Percentiles rank a stretch among this genome's conserved stretches.
Conservation (phyloP, 2,888 invertebrate species). For the Troides helena region DNA sequence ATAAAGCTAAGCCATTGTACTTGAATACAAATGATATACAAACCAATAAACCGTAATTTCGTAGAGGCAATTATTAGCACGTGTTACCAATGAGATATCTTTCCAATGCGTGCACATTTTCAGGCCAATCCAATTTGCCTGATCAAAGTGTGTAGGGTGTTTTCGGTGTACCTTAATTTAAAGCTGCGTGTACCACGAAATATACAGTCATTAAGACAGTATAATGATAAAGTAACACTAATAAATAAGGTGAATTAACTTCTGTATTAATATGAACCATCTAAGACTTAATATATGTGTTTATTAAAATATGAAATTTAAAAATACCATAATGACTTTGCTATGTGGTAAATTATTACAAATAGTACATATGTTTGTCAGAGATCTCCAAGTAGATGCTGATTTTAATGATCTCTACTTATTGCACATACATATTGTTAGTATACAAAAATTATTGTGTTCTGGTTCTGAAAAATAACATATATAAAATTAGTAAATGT, state of each 20-base stretch:
- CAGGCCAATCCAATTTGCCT: constrained; percentile 43
- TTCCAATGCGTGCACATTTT: constrained; percentile 54
- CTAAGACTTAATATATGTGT: too few species aligned
- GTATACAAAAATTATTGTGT: not conserved
- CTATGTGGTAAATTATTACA: not conserved
- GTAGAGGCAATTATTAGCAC: constrained; percentile 50
- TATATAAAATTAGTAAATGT: too few species aligned
- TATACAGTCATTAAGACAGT: not conserved
- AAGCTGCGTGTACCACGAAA: not conserved
- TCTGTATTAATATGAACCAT: too few species aligned
- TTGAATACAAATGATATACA: constrained; percentile 37
- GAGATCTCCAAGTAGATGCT: not conserved
- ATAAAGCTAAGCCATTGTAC: constrained; percentile 3
- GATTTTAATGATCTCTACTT: too few species aligned
- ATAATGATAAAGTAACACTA: too few species aligned
- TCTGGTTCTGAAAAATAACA: not conserved
- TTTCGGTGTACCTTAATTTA: constrained; percentile 11
- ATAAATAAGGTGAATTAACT: not conserved
- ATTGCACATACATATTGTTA: not conserved
- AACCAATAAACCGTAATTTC: constrained; percentile 39
- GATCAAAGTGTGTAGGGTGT: constrained; percentile 34
- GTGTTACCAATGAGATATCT: constrained; percentile 58
- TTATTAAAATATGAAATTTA: too few species aligned
- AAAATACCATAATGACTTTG: not conserved
- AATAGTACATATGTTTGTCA: not conserved